phyloP scores from a whole-genome alignment of 2,113 vertebrate genomes.

The Oriolus oriolus region DNA sequence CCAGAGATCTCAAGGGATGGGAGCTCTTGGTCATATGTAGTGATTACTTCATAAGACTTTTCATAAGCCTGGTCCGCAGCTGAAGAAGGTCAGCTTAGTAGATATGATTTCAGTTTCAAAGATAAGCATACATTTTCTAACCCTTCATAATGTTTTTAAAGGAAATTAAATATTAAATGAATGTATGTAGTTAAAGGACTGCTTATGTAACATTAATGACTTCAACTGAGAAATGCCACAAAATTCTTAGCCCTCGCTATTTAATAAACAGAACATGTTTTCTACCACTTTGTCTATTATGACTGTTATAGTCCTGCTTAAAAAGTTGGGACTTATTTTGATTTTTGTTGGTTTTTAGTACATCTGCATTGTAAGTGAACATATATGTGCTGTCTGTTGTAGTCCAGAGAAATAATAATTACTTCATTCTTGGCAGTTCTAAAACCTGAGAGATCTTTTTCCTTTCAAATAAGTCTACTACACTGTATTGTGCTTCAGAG shows the following conservation, averaged over 20 bases:
- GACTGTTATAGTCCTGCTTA: constrained; percentile 6
- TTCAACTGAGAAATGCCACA: constrained; percentile 25
- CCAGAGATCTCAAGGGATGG: background rate
- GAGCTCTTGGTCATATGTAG: background rate
- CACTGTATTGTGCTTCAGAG: background rate
- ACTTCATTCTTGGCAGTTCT: background rate
- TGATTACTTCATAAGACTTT: background rate
- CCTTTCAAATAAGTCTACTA: background rate
- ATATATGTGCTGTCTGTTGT: background rate
- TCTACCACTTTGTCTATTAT: constrained; percentile 54
- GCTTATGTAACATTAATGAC: constrained; percentile 34
- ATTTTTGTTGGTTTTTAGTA: constrained; percentile 48
- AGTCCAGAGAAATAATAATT: background rate
- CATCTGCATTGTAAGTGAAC: constrained; percentile 26
- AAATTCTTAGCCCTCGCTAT: constrained; percentile 38
- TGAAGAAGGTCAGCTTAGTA: background rate
- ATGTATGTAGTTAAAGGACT: constrained; percentile 26
- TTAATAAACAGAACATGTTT: constrained; percentile 54
- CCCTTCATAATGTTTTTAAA: background rate
- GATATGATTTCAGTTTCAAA: constrained; percentile 40
- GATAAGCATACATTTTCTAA: constrained; percentile 44
- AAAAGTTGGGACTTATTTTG: constrained; percentile 44
- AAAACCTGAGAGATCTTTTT: background rate
- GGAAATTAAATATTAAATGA: constrained; percentile 54
- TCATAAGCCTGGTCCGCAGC: background rate